Base-by-base conservation (phyloP, 23 tunicate species). In the Ascidia mentula region DNA sequence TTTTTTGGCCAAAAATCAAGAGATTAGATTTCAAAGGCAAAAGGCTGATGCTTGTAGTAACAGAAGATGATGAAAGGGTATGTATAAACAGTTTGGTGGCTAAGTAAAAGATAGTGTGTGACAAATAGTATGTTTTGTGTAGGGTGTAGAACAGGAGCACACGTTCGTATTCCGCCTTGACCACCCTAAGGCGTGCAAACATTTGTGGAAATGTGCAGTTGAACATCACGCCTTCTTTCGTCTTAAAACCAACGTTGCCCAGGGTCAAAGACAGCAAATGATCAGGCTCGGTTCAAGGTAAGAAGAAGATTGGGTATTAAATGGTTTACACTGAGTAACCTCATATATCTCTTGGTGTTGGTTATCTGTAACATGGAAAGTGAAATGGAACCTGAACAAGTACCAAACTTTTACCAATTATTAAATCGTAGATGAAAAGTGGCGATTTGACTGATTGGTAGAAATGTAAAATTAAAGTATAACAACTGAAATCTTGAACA, bases 211-310 rank as follows among this genome's bases (percentile, higher is more conserved):
- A 69, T 95, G 99, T 61, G 99, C 99, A 22, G 86, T 95, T 3
- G 99, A 95, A 70, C 99, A 95, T 86, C 99, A 95, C 61, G 90
- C 99, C 0, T 95, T 95, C 85, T 95, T 95, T 87, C 45, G 99
- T 31, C 85, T 95, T 6, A 89, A 89, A 46, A 32, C 84, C 0
- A 89, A 89, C 73, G 96, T 89, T 18, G 35, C 45, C 24, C 46
- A 76, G 37, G 40, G 60, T 36, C 79, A 87, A 38, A 45, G 97
- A 75, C 76, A 83, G 45, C 97, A 92, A 69, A 80, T 92, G 74
- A 74, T 92, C 26, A 39, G 97, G 35, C 97, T 92, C 32, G 97
- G 97, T 31, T 92, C 97, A 36, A 92, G 84, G 97, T 92, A 60
- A 33, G 78, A 2, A 13, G 26, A 33, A 31, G 18, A 35, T 35